These are phyloP conservation scores for Kryptopterus vitreolus DNA, from an alignment of 2,797 vertebrate genomes.

Conservation along the genomic window DNA sequence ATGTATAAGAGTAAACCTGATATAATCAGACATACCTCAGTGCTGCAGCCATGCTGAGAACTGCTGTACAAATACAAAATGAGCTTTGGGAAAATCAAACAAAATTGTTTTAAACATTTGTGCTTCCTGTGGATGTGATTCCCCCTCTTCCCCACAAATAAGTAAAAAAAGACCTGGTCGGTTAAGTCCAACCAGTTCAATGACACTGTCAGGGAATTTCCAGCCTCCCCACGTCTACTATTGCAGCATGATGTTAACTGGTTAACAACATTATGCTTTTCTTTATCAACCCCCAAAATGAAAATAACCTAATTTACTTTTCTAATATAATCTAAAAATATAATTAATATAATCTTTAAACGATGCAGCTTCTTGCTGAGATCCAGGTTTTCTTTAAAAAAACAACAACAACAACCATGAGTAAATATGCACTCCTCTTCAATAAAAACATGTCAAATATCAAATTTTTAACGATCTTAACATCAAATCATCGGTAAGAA, in stretches of 20 bases:
- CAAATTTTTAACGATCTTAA: too few species aligned
- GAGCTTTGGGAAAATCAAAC: slow-evolving; percentile 48
- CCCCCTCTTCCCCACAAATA: slow-evolving; percentile 39
- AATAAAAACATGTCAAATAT: too few species aligned
- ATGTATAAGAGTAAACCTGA: neutral
- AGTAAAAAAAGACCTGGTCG: slow-evolving; percentile 21
- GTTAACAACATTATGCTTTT: neutral
- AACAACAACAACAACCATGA: neutral
- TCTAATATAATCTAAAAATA: too few species aligned
- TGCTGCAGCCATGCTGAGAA: slow-evolving; percentile 68
- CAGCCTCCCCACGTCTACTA: slow-evolving; percentile 33
- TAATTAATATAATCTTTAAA: too few species aligned
- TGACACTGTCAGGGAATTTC: slow-evolving; percentile 55
- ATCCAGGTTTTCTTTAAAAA: neutral
- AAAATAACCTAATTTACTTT: neutral
- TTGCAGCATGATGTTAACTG: neutral
- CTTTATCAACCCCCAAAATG: neutral
- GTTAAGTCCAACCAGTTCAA: slow-evolving; percentile 45
- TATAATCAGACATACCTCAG: slow-evolving; percentile 63
- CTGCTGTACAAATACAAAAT: slow-evolving; percentile 41
- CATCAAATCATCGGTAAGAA: too few species aligned
- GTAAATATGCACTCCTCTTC: too few species aligned
- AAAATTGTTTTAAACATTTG: slow-evolving; percentile 38
- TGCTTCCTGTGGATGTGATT: slow-evolving; percentile 57
- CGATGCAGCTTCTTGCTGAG: neutral